These are phyloP conservation scores for Columba guinea DNA, from an alignment of 2,797 vertebrate species.

Conservation along the genomic window DNA sequence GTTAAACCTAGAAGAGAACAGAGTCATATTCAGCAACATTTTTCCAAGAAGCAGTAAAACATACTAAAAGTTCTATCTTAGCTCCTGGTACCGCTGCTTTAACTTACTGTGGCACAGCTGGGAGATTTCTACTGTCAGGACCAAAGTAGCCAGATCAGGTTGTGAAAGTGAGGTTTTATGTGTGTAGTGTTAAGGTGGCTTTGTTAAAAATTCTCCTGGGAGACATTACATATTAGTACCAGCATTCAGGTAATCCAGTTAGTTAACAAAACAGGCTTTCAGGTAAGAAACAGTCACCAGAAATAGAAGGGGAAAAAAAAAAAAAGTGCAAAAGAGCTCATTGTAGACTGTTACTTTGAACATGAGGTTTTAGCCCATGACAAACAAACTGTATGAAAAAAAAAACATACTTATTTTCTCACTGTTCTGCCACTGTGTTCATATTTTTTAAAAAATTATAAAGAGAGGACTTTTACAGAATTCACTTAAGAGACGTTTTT, in stretches of 20 bases:
- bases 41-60: background rate
- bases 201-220: background rate
- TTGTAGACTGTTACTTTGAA: background rate
- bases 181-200: background rate
- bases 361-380: background rate
- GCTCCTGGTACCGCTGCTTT: background rate
- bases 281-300: background rate
- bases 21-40: background rate
- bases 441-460: background rate
- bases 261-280: background rate
- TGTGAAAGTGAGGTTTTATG: background rate
- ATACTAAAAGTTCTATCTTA: background rate
- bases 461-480: background rate
- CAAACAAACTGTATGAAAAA: background rate
- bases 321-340: background rate
- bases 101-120: background rate
- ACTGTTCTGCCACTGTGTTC: background rate
- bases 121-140: background rate
- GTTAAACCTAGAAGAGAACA: background rate
- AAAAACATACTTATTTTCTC: background rate
- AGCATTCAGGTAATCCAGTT: background rate
- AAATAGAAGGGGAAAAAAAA: background rate
- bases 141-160: background rate
- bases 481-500: background rate
- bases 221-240: background rate